Evolutionary conservation across 2,113 vertebrate species (phyloP).

Genomic region (Clinocottus analis): DNA sequence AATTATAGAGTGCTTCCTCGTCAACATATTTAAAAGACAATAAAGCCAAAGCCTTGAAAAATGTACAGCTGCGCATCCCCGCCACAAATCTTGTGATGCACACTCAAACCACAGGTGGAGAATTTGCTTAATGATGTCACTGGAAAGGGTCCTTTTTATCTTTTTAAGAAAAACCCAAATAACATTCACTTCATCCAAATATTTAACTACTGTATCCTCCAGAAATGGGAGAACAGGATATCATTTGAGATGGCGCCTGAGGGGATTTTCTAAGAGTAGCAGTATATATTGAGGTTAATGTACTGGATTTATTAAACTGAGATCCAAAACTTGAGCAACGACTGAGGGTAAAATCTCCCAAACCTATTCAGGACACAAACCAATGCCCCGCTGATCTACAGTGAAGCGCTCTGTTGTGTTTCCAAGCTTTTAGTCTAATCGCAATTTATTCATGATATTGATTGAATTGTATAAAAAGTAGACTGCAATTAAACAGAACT

Average conservation of each 20-base stretch:
- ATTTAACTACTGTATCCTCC: slow-evolving; percentile 21
- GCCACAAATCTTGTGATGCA: background rate
- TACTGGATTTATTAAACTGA: slow-evolving; percentile 54
- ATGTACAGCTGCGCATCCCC: slow-evolving; percentile 23
- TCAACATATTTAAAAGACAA: slow-evolving; percentile 10
- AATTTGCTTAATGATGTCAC: slow-evolving; percentile 19
- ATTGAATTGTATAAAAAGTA: slow-evolving; percentile 17
- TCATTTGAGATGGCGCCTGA: slow-evolving; percentile 36
- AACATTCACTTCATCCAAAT: slow-evolving; percentile 15
- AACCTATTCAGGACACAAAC: slow-evolving; percentile 15
- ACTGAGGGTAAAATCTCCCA: slow-evolving; percentile 32
- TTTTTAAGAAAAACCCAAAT: slow-evolving; percentile 25
- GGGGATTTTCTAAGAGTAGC: slow-evolving; percentile 39
- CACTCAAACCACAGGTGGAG: slow-evolving; percentile 16
- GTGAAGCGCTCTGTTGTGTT: slow-evolving; percentile 8
- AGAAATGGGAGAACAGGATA: slow-evolving; percentile 42
- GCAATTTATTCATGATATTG: background rate
- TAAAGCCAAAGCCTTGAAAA: slow-evolving; percentile 20
- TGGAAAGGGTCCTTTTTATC: slow-evolving; percentile 19
- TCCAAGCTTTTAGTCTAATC: background rate
- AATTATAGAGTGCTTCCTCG: background rate
- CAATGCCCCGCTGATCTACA: background rate
- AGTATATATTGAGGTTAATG: slow-evolving; percentile 52
- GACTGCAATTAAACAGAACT: background rate
- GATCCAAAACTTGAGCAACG: slow-evolving; percentile 35